phyloP scores from a whole-genome alignment of 2,888 invertebrate genomes.

The Cyrtodaria siliqua region DNA sequence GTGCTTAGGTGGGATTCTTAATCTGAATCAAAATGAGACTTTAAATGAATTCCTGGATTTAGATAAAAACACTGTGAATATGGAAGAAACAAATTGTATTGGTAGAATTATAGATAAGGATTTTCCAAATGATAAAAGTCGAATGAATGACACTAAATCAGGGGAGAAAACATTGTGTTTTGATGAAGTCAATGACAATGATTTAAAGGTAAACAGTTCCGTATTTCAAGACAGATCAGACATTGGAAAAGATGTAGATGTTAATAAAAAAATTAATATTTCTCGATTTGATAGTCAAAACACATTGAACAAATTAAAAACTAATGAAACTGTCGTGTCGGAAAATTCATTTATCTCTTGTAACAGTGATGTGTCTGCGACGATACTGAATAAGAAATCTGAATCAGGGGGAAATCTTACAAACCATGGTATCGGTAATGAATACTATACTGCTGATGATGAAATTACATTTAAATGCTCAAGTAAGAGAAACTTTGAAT shows the following conservation, averaged over 20 bases:
- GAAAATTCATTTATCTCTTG: no score
- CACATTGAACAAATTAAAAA: no score
- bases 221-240: no score
- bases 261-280: neutral
- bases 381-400: no score
- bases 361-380: no score
- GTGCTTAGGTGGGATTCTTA: slow-evolving; percentile 11
- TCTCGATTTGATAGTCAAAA: no score
- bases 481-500: neutral
- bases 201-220: no score
- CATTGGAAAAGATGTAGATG: neutral
- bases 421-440: no score
- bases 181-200: neutral
- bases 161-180: neutral
- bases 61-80: neutral
- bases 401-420: no score
- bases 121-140: neutral
- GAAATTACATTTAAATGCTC: slow-evolving; percentile 1
- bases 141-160: no score
- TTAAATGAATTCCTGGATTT: neutral
- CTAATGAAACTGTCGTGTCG: no score
- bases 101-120: slow-evolving; percentile 10
- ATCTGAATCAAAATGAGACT: neutral
- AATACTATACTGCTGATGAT: no score
- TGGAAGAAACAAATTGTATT: slow-evolving; percentile 43